Percentiles rank a stretch among this genome's conserved stretches.
Conservation (phyloP, 2,113 vertebrate genomes). For the Rallus limicola region DNA sequence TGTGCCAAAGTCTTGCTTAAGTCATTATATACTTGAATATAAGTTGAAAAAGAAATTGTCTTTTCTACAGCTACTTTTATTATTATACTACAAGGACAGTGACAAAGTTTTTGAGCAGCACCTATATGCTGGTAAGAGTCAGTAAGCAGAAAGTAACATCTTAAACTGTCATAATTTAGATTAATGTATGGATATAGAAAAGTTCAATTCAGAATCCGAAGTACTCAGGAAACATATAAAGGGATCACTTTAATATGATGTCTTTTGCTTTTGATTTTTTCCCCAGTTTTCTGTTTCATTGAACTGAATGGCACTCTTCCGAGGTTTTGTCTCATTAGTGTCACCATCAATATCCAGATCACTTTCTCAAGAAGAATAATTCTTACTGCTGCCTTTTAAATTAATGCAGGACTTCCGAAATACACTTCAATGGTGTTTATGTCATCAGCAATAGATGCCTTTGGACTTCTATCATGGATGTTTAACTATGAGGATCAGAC, state of each 20-base stretch:
- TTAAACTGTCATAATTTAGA: not conserved
- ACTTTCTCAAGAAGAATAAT: constrained; percentile 3
- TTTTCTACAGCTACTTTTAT: not conserved
- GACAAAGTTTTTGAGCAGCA: not conserved
- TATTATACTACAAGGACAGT: not conserved
- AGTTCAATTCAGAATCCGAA: not conserved
- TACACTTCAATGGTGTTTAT: not conserved
- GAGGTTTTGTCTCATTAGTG: not conserved
- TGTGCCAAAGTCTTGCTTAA: not conserved
- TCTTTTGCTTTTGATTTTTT: not conserved
- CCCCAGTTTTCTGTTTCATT: not conserved
- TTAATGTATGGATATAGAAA: not conserved
- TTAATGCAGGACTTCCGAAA: not conserved
- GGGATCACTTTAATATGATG: not conserved
- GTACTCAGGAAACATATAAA: not conserved
- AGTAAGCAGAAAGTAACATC: not conserved
- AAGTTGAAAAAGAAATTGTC: not conserved
- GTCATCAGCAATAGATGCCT: not conserved
- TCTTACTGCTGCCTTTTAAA: not conserved
- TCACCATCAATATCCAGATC: not conserved
- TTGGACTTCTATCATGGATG: not conserved
- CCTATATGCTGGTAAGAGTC: not conserved
- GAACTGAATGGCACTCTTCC: not conserved
- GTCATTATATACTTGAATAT: not conserved
- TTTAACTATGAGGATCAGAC: not conserved